Conservation (phyloP, 1,140 invertebrate species). For the Drosophila pectinifera region DNA sequence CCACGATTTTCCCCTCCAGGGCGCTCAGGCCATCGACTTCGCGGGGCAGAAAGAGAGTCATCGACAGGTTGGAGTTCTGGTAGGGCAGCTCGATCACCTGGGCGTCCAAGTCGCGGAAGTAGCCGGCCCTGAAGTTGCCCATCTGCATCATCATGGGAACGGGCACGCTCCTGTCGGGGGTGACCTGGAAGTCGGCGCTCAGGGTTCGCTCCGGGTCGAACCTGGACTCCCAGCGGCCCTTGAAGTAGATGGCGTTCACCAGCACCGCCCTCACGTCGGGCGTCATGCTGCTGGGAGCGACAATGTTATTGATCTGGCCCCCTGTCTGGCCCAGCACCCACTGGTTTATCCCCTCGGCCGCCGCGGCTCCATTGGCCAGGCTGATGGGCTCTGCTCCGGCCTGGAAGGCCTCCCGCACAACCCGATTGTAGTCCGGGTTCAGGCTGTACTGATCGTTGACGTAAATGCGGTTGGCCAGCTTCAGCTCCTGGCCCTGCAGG, state of each 20-base stretch:
- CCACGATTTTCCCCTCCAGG: constrained; percentile 85
- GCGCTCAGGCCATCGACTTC: constrained; percentile 85
- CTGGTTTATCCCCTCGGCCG: constrained; percentile 86
- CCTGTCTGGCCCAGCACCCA: constrained; percentile 87
- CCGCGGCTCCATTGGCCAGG: constrained; percentile 75
- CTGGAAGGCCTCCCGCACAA: constrained; percentile 61
- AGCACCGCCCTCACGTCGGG: constrained; percentile 85
- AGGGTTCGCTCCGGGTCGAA: constrained; percentile 46
- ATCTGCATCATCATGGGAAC: constrained; percentile 86
- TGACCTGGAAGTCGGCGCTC: constrained; percentile 54
- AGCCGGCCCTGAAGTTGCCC: constrained; percentile 55
- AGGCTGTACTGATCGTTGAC: constrained; percentile 56
- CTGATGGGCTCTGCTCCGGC: constrained; percentile 84
- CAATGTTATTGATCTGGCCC: constrained; percentile 87
- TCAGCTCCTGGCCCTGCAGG: constrained; percentile 34
- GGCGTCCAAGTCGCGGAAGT: constrained; percentile 60
- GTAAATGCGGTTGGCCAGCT: constrained; percentile 79
- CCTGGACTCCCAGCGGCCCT: constrained; percentile 67
- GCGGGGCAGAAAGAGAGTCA: constrained; percentile 87
- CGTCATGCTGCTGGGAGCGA: constrained; percentile 78
- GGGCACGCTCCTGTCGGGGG: constrained; percentile 50
- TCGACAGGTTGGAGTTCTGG: constrained; percentile 86
- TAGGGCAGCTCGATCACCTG: constrained; percentile 67
- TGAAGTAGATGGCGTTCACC: constrained; percentile 89
- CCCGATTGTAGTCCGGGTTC: constrained; percentile 41